Percentiles rank a stretch among this genome's conserved stretches.
Conservation (phyloP, 2,113 vertebrate species). For the Pluvianellus socialis region DNA sequence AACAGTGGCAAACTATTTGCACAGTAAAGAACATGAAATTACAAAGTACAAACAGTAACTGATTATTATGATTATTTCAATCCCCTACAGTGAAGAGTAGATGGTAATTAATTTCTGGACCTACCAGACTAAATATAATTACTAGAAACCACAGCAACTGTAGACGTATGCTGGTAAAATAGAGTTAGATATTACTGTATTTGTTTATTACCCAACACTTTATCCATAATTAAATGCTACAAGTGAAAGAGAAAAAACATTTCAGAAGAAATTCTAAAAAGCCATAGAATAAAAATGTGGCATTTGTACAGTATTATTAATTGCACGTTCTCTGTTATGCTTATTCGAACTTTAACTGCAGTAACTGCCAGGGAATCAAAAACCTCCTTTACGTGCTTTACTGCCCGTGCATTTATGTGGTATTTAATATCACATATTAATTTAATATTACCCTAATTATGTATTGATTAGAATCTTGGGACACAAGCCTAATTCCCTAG, state of each 20-base stretch:
- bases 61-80: neutral
- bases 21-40: neutral
- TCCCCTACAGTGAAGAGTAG: neutral
- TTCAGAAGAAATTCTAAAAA: neutral
- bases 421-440: neutral
- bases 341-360: neutral
- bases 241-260: neutral
- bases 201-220: neutral
- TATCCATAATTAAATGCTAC: neutral
- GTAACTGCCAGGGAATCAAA: neutral
- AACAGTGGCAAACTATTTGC: neutral
- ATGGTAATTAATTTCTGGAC: conserved; percentile 18
- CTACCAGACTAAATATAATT: conserved; percentile 6
- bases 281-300: neutral
- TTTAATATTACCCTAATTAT: neutral
- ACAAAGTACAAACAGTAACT: neutral
- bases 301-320: neutral
- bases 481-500: neutral
- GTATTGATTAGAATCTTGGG: neutral
- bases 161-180: neutral
- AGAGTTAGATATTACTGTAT: neutral
- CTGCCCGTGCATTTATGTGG: neutral
- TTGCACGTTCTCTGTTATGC: neutral
- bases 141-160: neutral
- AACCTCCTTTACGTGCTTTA: neutral